Conservation (phyloP, 2,113 vertebrate species). For the Elachura formosa region DNA sequence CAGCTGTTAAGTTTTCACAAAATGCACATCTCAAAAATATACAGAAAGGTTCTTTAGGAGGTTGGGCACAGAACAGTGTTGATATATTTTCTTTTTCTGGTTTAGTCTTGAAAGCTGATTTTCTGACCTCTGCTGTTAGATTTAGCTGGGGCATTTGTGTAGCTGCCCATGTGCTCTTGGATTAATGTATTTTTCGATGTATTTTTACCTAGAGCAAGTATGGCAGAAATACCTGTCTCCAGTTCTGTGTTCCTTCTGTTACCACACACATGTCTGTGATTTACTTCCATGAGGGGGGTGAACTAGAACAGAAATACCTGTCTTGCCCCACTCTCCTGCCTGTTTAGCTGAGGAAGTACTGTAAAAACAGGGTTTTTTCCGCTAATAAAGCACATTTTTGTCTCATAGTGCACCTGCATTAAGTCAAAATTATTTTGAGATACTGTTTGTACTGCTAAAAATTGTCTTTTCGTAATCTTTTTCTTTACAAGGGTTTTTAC, state of each 20-base stretch:
- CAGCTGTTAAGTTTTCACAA: neutral
- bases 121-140: neutral
- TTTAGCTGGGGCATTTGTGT: neutral
- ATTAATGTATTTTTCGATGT: neutral
- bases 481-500: neutral
- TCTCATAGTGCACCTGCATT: neutral
- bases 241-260: neutral
- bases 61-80: accelerated
- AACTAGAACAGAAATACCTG: neutral
- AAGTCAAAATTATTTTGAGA: neutral
- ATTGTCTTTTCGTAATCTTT: neutral
- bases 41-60: neutral
- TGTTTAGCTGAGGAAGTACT: neutral
- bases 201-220: neutral
- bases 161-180: neutral
- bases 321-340: neutral
- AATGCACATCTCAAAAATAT: neutral
- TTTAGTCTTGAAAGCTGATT: neutral
- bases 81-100: neutral
- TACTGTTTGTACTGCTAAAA: neutral
- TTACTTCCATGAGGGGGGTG: neutral
- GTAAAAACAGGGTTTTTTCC: neutral
- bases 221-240: neutral
- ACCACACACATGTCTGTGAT: neutral
- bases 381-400: neutral